These are phyloP conservation scores for Eulacestoma nigropectus DNA, from an alignment of 2,113 vertebrate species.

Conservation along the genomic window DNA sequence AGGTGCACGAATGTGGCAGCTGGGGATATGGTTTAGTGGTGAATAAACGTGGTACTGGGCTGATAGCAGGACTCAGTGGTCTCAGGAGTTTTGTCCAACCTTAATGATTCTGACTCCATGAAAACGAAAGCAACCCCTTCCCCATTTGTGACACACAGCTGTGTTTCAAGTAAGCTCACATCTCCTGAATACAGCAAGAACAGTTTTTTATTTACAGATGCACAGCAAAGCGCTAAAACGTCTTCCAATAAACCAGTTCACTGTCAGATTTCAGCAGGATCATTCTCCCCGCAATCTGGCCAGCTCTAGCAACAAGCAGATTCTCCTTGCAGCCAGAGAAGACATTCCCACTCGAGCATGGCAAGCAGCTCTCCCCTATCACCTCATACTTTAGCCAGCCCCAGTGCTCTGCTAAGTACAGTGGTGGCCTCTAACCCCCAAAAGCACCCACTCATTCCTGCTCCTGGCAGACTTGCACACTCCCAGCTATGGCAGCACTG, in stretches of 20 bases:
- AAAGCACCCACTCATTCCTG: background rate
- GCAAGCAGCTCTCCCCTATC: background rate
- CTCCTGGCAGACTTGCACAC: background rate
- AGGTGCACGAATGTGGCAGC: background rate
- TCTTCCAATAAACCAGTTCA: background rate
- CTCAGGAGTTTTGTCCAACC: background rate
- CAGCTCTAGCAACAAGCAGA: background rate
- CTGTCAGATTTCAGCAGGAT: background rate
- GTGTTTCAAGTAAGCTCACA: background rate
- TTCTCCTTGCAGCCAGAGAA: background rate
- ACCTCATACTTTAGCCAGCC: background rate
- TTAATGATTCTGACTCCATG: background rate
- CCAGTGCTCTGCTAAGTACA: background rate
- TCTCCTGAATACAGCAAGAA: background rate
- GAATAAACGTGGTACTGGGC: background rate
- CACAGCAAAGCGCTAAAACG: background rate
- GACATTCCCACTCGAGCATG: fast-evolving
- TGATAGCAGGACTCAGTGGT: background rate
- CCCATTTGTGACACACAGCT: background rate
- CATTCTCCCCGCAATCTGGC: background rate
- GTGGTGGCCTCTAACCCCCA: fast-evolving
- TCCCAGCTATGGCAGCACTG: background rate
- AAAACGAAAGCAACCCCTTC: background rate
- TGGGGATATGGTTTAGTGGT: background rate
- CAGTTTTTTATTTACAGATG: background rate